Evolutionary conservation across 1,140 invertebrate genomes (phyloP).

Genomic region (Acyrthosiphon pisum): DNA sequence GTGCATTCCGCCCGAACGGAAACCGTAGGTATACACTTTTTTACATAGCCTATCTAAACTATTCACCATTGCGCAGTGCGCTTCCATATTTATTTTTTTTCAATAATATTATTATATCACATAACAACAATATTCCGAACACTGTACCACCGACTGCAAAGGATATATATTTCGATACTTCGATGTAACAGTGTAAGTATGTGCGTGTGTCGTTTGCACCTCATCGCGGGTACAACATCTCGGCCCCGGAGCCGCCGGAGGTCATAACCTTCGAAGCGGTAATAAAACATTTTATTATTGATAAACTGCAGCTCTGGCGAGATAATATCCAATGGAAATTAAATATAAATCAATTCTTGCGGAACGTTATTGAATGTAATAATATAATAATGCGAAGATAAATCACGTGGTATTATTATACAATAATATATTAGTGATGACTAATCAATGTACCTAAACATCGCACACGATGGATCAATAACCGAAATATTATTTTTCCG

Average conservation of each 20-base stretch:
- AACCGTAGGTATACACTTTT: not conserved
- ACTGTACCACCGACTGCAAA: not conserved
- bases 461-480: not conserved
- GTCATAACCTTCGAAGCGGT: not conserved
- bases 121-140: not conserved
- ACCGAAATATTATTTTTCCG: not conserved
- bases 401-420: not conserved
- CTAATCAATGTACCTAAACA: too few species aligned
- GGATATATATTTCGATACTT: not conserved
- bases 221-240: not conserved
- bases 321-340: slow-evolving; percentile 1
- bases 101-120: not conserved
- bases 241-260: not conserved
- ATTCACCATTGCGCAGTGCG: not conserved
- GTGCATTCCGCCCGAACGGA: not conserved
- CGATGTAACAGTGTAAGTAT: not conserved
- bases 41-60: not conserved
- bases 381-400: not conserved
- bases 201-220: not conserved
- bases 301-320: not conserved
- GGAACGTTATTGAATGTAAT: not conserved
- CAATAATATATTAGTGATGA: not conserved
- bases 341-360: not conserved
- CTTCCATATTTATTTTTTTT: not conserved
- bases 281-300: not conserved